phyloP scores from a whole-genome alignment of 2,113 vertebrate genomes.

The Takifugu flavidus region DNA sequence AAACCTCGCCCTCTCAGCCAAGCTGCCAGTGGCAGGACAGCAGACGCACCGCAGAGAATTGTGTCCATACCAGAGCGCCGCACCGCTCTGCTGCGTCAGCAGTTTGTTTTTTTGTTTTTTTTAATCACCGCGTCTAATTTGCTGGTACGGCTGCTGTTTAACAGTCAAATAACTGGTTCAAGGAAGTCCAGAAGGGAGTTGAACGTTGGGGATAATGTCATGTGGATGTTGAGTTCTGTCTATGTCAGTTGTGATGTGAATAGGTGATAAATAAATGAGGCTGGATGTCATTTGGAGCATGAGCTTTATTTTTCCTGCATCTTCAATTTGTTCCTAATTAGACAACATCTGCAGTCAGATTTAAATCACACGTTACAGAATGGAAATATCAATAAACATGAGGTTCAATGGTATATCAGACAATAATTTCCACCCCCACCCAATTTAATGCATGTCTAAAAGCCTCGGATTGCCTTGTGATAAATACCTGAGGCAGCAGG shows the following conservation, averaged over 20 bases:
- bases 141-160: too few relatives aligned
- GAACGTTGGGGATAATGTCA: too few relatives aligned
- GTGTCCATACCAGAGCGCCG: slow-evolving; percentile 35
- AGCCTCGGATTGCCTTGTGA: slow-evolving; percentile 42
- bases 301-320: neutral
- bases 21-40: slow-evolving; percentile 57
- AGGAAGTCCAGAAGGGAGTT: too few relatives aligned
- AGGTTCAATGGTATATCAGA: slow-evolving; percentile 20
- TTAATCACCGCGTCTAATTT: slow-evolving; percentile 9
- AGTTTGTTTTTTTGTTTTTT: slow-evolving; percentile 11
- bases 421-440: neutral
- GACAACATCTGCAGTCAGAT: neutral
- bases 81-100: slow-evolving; percentile 50
- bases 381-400: neutral
- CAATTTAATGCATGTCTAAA: slow-evolving; percentile 29
- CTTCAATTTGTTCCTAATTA: neutral
- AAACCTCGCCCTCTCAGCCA: slow-evolving; percentile 61
- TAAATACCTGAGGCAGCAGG: slow-evolving; percentile 52
- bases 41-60: slow-evolving; percentile 48
- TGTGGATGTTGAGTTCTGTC: too few relatives aligned
- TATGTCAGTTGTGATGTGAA: too few relatives aligned
- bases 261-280: too few relatives aligned
- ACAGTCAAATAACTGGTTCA: too few relatives aligned
- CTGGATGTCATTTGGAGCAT: too few relatives aligned
- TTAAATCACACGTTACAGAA: too few relatives aligned